A percentile compares a stretch with the other conserved stretches of the same genome.
Evolutionary conservation across 2,797 vertebrate genomes (phyloP).

Genomic region (Mycteria americana): DNA sequence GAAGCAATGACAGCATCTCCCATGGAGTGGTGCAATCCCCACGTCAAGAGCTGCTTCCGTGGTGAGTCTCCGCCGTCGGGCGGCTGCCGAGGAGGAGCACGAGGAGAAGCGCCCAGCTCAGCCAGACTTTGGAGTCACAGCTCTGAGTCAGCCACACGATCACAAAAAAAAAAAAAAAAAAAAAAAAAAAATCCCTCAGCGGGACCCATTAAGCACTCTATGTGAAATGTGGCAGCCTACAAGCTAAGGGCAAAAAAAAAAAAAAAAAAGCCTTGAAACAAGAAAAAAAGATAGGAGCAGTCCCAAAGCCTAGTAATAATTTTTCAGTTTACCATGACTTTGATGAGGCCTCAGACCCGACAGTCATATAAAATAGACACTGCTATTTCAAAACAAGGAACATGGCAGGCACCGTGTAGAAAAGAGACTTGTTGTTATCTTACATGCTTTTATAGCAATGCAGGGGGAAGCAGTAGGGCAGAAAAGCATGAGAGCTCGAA

Average conservation of each 20-base stretch:
- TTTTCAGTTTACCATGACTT: conserved; percentile 77
- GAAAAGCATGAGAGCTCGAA: conserved; percentile 73
- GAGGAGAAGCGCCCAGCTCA: conserved; percentile 61
- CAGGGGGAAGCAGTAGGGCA: conserved; percentile 77
- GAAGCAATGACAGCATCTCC: conserved; percentile 68
- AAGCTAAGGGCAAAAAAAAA: not conserved
- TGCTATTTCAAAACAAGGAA: conserved; percentile 71
- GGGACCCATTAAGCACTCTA: conserved; percentile 31
- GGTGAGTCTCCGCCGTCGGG: conserved; percentile 39
- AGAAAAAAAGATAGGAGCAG: conserved; percentile 34
- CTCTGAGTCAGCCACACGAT: conserved; percentile 59
- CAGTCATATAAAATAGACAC: conserved; percentile 73
- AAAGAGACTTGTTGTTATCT: conserved; percentile 70
- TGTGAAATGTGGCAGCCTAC: conserved; percentile 51
- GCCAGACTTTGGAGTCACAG: conserved; percentile 61
- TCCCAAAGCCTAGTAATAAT: conserved; percentile 52
- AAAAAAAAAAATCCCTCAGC: not conserved
- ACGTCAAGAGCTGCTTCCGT: conserved; percentile 58
- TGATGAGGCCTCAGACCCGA: conserved; percentile 74
- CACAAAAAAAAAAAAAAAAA: not conserved
- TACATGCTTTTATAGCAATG: conserved; percentile 82
- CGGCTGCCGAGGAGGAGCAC: conserved; percentile 52
- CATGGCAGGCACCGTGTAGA: conserved; percentile 74
- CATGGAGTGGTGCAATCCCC: conserved; percentile 69
- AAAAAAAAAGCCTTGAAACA: not conserved